A percentile compares a stretch with the other conserved stretches of the same genome.
Conservation (phyloP, 37 sponge, comb jelly and placozoan species). For the Geodia barretti region DNA sequence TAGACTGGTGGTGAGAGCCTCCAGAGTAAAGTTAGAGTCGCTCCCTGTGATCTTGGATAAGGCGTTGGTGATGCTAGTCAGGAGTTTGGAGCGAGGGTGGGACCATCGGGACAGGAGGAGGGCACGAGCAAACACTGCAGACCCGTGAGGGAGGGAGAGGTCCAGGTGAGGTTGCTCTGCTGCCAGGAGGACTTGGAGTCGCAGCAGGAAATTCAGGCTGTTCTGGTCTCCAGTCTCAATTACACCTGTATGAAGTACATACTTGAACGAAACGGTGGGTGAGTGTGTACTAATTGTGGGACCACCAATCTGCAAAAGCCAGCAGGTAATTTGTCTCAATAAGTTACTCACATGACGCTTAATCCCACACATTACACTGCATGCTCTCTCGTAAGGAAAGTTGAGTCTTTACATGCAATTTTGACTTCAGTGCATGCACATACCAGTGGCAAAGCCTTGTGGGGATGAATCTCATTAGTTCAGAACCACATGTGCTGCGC, state of each 20-base stretch:
- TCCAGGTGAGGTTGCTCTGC: conserved; percentile 28
- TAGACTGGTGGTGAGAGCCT: conserved; percentile 3
- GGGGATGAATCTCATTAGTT: too few species aligned
- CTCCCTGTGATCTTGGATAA: conserved; percentile 22
- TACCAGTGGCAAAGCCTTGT: too few species aligned
- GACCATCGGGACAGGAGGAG: not conserved
- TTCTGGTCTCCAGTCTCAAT: not conserved
- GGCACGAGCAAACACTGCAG: not conserved
- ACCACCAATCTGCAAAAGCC: too few species aligned
- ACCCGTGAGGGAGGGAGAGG: not conserved
- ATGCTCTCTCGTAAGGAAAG: too few species aligned
- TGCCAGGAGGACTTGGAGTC: conserved; percentile 14
- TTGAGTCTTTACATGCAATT: too few species aligned
- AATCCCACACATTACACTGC: too few species aligned
- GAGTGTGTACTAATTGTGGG: too few species aligned
- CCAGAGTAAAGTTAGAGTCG: not conserved
- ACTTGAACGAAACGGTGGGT: not conserved
- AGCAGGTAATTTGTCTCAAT: too few species aligned
- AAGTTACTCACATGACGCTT: too few species aligned
- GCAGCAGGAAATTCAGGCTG: conserved; percentile 14
- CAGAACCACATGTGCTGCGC: too few species aligned
- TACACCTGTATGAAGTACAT: not conserved
- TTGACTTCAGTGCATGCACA: too few species aligned
- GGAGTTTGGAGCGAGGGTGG: conserved; percentile 23
- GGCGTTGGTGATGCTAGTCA: not conserved